Conservation (phyloP, 2,113 vertebrate species). For the Podilymbus podiceps region DNA sequence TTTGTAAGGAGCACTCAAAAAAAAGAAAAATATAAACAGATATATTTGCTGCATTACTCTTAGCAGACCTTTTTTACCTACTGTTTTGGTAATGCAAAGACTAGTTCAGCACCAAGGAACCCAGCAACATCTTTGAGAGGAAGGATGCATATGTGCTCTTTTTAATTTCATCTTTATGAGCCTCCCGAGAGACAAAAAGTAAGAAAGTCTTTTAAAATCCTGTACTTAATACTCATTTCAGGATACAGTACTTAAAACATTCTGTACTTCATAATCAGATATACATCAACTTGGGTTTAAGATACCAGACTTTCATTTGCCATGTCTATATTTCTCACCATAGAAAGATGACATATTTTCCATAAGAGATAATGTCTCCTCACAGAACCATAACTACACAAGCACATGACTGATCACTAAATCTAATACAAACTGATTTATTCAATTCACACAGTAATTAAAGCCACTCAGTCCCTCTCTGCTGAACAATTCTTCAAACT, state of each 20-base stretch:
- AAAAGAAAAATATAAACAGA: background rate
- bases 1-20: background rate
- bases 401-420: background rate
- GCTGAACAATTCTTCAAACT: background rate
- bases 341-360: background rate
- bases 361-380: background rate
- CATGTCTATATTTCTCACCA: background rate
- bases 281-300: background rate
- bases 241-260: background rate
- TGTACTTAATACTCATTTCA: background rate
- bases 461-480: background rate
- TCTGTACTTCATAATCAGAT: background rate
- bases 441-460: background rate
- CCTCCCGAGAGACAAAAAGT: background rate
- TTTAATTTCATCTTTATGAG: background rate
- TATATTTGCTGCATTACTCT: background rate
- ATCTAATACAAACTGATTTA: background rate
- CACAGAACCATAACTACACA: background rate
- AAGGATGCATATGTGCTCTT: background rate
- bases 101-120: background rate
- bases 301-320: background rate
- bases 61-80: background rate
- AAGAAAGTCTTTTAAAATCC: slow-evolving; percentile 1
- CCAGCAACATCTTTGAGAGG: background rate
- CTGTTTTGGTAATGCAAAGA: background rate